Evolutionary conservation across 2,888 invertebrate genomes (phyloP), one percentile per base, ranked within the genome.

Genomic region (Hirtodrosophila confusa): DNA sequence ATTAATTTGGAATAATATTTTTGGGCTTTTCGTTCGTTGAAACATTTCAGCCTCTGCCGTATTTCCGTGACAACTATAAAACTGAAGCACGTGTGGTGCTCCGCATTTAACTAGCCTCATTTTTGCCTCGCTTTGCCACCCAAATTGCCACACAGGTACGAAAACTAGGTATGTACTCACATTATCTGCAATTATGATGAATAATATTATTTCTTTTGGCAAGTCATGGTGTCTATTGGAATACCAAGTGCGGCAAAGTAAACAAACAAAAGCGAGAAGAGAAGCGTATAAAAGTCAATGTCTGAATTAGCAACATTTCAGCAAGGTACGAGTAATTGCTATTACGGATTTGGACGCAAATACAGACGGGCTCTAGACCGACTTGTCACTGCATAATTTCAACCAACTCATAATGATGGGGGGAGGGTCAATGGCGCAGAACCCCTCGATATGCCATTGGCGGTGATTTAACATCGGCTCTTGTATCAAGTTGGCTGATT

Each of bases 401-500:
- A 41, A 45, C 33, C 51, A 29, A 12, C 54, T 56, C 41, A 54
- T 55, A 24, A 68, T 54, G 48, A 53, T 50, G 62, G 45, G 47
- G 44, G 17, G 17, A 39, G 60, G 68, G 17, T 56, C 40, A 61
- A 44, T 54, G 50, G 43, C 8, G 54, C 43, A 50, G 45, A 70
- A 50, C 53, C 50, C 40, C 43, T 35, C 40, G 69, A 86, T 69
- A 62, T 60, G 66, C 62, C 61, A 69, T 57, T 67, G 74, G 41
- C 71, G 84, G 84, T 84, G 88, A 84, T 84, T 88, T 88, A 84
- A 78, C 84, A 83, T 79, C 78, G 88, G 78, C 60, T 73, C 70
- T 69, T 64, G 54, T 88, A 80, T 88, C 88, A 88, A 73, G 70
- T 71, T 69, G 54, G 54, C 78, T 84, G 84, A 84, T 84, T 84